A percentile compares a stretch with the other conserved stretches of the same genome.
phyloP scores from a whole-genome alignment of 53 echinoderm and acorn worm species.

The Echinometra lucunter region DNA sequence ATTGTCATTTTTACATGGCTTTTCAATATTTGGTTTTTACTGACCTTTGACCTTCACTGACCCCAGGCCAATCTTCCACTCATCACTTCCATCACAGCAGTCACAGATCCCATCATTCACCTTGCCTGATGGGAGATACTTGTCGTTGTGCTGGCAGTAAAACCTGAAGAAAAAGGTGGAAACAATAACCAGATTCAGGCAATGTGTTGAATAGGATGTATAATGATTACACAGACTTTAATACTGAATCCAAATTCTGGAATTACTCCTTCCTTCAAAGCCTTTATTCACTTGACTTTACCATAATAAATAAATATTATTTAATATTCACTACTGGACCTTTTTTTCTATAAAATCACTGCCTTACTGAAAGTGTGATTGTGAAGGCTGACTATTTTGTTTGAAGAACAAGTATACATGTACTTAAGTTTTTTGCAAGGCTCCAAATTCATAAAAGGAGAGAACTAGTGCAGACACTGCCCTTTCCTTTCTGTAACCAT shows the following conservation, averaged over 20 bases:
- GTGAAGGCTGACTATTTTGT: no score
- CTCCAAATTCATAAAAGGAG: no score
- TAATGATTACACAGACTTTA: not conserved
- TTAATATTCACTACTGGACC: no score
- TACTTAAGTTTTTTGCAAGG: no score
- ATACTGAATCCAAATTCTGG: not conserved
- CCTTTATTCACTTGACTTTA: not conserved
- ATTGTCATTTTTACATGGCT: not conserved
- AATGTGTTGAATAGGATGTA: not conserved
- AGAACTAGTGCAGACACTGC: no score
- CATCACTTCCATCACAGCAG: slow-evolving; percentile 98
- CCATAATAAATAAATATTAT: not conserved
- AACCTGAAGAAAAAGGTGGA: slow-evolving; percentile 71
- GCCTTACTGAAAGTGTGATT: no score
- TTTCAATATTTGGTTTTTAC: not conserved
- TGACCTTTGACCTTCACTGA: slow-evolving; percentile 82
- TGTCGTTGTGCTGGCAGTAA: slow-evolving; percentile 81
- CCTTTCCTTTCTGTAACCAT: no score
- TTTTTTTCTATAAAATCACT: no score
- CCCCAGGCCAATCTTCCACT: slow-evolving; percentile 79
- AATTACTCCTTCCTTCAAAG: no score
- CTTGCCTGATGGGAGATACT: slow-evolving; percentile 84
- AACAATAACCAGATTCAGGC: not conserved
- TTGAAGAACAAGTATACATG: no score
- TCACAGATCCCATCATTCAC: slow-evolving; percentile 99